Base-by-base conservation (phyloP, 2,888 invertebrate genomes). In the Pecten maximus region DNA sequence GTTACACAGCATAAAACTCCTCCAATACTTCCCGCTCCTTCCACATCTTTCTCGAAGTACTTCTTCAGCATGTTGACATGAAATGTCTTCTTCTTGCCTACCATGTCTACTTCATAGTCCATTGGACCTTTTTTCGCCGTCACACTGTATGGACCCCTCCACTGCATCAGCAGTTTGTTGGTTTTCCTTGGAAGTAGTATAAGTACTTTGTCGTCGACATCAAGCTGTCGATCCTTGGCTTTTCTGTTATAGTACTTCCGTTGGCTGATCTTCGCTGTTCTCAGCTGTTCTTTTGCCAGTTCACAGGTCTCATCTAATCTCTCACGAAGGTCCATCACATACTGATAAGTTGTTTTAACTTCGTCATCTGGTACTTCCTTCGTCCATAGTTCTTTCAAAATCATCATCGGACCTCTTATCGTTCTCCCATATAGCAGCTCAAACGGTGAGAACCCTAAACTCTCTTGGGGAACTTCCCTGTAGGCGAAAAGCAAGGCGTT, bases 71-170 rank as follows among this genome's bases (percentile, higher is more conserved):
- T 87, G 48, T 91, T 91, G n/a, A 87, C 40, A 40, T 88, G 89
- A 40, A 87, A 91, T 1, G 50, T 88, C 48, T 89, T 88, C 60
- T 15, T 19, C 87, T 91, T 91, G 28, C 87, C 88, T 40, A 89
- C 90, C 23, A 92, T 86, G 12, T 87, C 28, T 2, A 93, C 88
- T 40, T 40, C 28, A 44, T 93, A 93, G 39, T 92, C 89, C 23
- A 86, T 44, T 4, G 44, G 48, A 19, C 90, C 88, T 0, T 90
- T 35, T 39, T 88, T 54, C n/a, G n/a, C 44, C 50, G 35, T 88
- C 19, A 90, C 91, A n/a, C 40, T 89, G 60, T 89, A 93, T 15
- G 92, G 92, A n/a, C 93, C 92, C 40, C 88, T 87, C 92, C 91
- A 93, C 23, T 91, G 89, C 91, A n/a, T n/a, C n/a, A n/a, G n/a